Base-by-base conservation (phyloP, 2,797 vertebrate species). In the Clarias laeviceps region DNA sequence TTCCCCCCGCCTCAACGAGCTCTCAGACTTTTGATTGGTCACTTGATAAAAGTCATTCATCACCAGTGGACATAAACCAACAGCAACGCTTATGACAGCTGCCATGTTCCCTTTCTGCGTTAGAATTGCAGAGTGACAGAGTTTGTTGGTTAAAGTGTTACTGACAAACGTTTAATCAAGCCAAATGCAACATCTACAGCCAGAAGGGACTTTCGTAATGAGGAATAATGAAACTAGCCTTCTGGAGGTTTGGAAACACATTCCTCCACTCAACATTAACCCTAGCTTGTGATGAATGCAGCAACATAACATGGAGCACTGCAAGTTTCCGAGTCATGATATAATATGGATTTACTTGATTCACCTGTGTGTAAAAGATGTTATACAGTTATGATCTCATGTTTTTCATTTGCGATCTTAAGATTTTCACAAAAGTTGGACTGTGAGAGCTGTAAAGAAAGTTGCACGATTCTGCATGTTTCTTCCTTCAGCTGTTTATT, bases 101-200 rank as follows among this genome's bases (percentile, higher is more conserved):
- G 88, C 85, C 89, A 85, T 87, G 86, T 88, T 88, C 88, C 87
- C 87, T 77, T 83, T 83, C 80, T 87, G 87, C 77, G 83, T 86
- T 80, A 82, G 83, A 87, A 86, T 80, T 82, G 56, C 84, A 70
- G 62, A 86, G 56, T 88, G 88, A 90, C 88, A 87, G 87, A 88
- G 87, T 88, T 82, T 83, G 84, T 86, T 87, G 86, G 87, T 84
- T 88, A 86, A 87, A 90, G 86, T 88, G 89, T 90, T 86, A 90
- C 88, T 88, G 89, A 90, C 89, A 86, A 85, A 88, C 86, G 88
- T 88, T 90, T 89, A 90, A 90, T 90, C 89, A 90, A 90, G 74
- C 89, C 64, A 80, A 89, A 88, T 89, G 85, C 80, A 89, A 90
- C 89, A 89, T 89, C 89, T 86, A 90, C 88, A 90, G 84, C 88